Base-by-base conservation (phyloP, 2,888 invertebrate species). In the Spialia ferax region DNA sequence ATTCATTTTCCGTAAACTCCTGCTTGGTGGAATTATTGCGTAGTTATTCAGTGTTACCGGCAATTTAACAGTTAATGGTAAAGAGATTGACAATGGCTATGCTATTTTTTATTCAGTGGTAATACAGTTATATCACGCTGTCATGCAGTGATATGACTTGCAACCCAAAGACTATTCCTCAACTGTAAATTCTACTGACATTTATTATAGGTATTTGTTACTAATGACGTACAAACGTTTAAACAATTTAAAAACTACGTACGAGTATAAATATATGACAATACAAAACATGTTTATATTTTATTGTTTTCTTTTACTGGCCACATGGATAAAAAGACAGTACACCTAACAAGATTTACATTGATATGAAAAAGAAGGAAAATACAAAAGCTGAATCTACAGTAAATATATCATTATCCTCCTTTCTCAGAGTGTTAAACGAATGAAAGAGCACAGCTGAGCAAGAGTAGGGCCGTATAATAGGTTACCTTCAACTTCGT, bases 1-100 rank as follows among this genome's bases (percentile, higher is more conserved):
- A 52, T 65, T 35, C 7, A 65, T 57, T 59, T 20, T 18, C 50
- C 50, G 64, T 64, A 50, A 64, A 56, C 48, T 64, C 48, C 23
- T 56, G 56, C 42, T 63, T 64, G 32, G 56, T 26, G 32, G 5
- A 8, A 35, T 64, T 56, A 55, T 48, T 56, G 56, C 56, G 56
- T 32, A 22, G 56, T 22, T 20, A 48, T 56, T 64, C 42, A 63
- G 26, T n/a, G 42, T 52, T 63, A 55, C 26, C 29, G 23, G 61
- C 23, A 50, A 52, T 62, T 22, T 35, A 35, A 50, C 20, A 6
- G 10, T 48, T 8, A 48, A 48, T 48, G 10, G 7, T 3, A 20
- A 18, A 15, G 18, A 48, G 15, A 20, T 20, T 48, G 48, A 48
- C 18, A 20, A 18, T 10, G 20, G 48, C 20, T 2, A 48, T 15